phyloP scores from a whole-genome alignment of 1,140 invertebrate genomes.

The Orius insidiosus region DNA sequence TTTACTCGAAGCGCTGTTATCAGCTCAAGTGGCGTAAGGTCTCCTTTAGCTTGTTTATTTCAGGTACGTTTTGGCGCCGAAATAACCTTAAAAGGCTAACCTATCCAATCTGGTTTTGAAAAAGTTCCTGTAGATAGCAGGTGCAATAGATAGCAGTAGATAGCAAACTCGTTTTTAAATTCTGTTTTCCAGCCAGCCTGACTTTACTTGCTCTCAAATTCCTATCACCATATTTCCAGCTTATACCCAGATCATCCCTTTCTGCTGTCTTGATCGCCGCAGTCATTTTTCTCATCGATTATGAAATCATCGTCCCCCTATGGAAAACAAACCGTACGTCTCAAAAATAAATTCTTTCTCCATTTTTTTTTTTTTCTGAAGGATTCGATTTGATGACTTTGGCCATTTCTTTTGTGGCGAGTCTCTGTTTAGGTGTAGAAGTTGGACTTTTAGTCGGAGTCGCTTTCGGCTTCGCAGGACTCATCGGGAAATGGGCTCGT shows the following conservation, averaged over 20 bases:
- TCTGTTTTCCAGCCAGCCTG: slow-evolving; percentile 31
- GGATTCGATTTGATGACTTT: slow-evolving; percentile 39
- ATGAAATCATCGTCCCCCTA: slow-evolving; percentile 35
- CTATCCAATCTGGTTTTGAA: too few relatives aligned
- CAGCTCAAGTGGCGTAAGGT: slow-evolving; percentile 54
- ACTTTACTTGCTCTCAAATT: slow-evolving; percentile 41
- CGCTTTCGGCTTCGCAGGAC: slow-evolving; percentile 34
- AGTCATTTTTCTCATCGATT: slow-evolving; percentile 49
- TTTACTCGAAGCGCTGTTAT: slow-evolving; percentile 58
- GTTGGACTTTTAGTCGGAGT: slow-evolving; percentile 51
- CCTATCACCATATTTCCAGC: slow-evolving; percentile 50
- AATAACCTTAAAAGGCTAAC: too few relatives aligned
- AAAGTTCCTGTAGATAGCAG: too few relatives aligned
- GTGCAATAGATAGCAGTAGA: too few relatives aligned
- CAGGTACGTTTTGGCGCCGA: slow-evolving; percentile 25
- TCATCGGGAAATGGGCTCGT: slow-evolving; percentile 36
- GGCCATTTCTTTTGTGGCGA: slow-evolving; percentile 37
- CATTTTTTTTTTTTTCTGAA: slow-evolving; percentile 24
- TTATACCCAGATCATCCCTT: slow-evolving; percentile 46
- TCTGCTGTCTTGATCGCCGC: slow-evolving; percentile 50
- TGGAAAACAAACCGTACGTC: slow-evolving; percentile 34
- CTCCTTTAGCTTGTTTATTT: slow-evolving; percentile 49
- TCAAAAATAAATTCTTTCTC: background rate
- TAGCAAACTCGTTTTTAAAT: background rate
- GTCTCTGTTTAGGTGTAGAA: slow-evolving; percentile 40